These are phyloP conservation scores for Arremon brunneinucha DNA, from an alignment of 2,797 vertebrate species.

Conservation along the genomic window DNA sequence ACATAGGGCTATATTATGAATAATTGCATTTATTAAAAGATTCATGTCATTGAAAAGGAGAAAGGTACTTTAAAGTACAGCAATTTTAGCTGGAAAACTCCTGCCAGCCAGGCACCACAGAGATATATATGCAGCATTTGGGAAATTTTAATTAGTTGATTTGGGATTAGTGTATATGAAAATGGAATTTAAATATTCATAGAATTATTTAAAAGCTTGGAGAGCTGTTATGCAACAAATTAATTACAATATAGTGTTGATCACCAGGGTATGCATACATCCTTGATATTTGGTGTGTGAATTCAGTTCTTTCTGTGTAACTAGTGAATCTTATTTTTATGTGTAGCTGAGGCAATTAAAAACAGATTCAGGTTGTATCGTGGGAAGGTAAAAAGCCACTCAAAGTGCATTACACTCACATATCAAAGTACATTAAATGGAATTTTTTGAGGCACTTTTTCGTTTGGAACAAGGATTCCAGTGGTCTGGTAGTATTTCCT, in stretches of 20 bases:
- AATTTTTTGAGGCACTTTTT: neutral
- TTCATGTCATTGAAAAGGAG: neutral
- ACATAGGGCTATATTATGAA: neutral
- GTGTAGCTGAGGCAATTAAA: neutral
- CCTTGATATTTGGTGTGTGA: neutral
- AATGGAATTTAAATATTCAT: neutral
- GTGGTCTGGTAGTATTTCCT: neutral
- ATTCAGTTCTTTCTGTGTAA: neutral
- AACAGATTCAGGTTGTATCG: neutral
- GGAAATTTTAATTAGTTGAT: neutral
- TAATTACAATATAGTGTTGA: neutral
- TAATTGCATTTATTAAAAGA: neutral
- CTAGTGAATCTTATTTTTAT: neutral
- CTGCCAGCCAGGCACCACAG: neutral
- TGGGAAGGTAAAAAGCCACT: neutral
- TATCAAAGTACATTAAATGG: neutral
- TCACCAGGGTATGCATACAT: neutral
- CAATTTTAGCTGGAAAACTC: neutral
- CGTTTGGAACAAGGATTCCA: neutral
- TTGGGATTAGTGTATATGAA: neutral
- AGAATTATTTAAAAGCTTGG: neutral
- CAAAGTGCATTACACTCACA: neutral
- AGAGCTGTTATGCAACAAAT: neutral
- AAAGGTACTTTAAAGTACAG: neutral
- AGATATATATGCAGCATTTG: neutral